A percentile compares a stretch with the other conserved stretches of the same genome.
Evolutionary conservation across 2,888 invertebrate species (phyloP).

Genomic region (Carpatolechia fugitivella): DNA sequence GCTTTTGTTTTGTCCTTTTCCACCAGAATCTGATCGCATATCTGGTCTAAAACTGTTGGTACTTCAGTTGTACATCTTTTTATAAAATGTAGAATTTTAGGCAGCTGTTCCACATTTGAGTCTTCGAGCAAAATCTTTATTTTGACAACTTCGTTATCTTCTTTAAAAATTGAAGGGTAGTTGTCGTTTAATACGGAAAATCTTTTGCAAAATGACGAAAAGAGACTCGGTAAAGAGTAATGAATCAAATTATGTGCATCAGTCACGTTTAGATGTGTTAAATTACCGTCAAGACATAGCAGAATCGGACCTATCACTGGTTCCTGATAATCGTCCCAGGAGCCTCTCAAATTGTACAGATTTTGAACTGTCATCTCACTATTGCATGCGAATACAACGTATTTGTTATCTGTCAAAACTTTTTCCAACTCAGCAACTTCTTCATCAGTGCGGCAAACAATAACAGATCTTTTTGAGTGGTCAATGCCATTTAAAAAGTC

Average conservation of each 20-base stretch:
- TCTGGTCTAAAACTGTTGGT: constrained; percentile 47
- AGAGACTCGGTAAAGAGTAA: constrained; percentile 82
- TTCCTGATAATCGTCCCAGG: constrained; percentile 58
- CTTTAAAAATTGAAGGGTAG: constrained; percentile 67
- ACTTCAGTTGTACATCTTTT: constrained; percentile 64
- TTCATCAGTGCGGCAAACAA: constrained; percentile 80
- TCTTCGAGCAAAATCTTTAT: constrained; percentile 80
- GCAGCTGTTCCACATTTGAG: constrained; percentile 77
- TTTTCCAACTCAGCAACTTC: constrained; percentile 70
- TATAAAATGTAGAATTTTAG: constrained; percentile 80
- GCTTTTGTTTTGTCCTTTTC: constrained; percentile 67
- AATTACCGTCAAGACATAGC: constrained; percentile 84
- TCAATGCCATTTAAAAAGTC: constrained; percentile 71
- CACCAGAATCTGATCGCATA: constrained; percentile 49
- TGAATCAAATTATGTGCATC: constrained; percentile 85
- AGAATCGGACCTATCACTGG: constrained; percentile 73
- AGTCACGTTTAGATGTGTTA: constrained; percentile 81
- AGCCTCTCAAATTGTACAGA: constrained; percentile 54
- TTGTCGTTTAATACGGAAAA: constrained; percentile 83
- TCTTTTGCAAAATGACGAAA: constrained; percentile 84
- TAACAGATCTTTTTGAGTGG: constrained; percentile 74
- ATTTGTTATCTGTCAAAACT: constrained; percentile 36
- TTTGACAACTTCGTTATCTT: constrained; percentile 43
- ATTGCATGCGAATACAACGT: constrained; percentile 50
- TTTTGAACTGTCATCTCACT: constrained; percentile 59